Evolutionary conservation across 2,888 invertebrate species (phyloP).

Genomic region (Gasteruption jaculator): DNA sequence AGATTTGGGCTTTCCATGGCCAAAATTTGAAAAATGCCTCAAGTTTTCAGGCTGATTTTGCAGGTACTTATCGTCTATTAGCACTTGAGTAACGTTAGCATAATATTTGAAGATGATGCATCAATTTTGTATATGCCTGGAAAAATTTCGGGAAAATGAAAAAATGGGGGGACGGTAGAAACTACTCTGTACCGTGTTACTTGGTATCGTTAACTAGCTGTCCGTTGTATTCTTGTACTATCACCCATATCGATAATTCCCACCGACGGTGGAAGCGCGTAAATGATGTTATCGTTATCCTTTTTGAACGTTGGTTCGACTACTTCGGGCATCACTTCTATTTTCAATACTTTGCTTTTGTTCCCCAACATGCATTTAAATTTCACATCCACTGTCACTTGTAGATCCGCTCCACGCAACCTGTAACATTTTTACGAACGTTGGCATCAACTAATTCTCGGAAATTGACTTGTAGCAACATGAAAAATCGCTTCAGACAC

Average conservation of each 20-base stretch:
- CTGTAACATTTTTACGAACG: too few relatives aligned
- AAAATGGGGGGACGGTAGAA: too few relatives aligned
- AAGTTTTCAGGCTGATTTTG: too few relatives aligned
- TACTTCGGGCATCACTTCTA: conserved; percentile 58
- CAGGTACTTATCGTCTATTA: too few relatives aligned
- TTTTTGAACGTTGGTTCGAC: conserved; percentile 54
- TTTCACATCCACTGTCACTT: conserved; percentile 68
- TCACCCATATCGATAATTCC: conserved; percentile 52
- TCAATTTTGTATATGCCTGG: neutral
- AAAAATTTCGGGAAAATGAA: conserved; percentile 1
- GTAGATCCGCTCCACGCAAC: conserved; percentile 65
- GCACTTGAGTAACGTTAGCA: too few relatives aligned
- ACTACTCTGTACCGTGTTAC: neutral
- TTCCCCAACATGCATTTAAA: conserved; percentile 83
- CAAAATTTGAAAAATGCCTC: too few relatives aligned
- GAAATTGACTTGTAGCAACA: too few relatives aligned
- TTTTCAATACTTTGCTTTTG: conserved; percentile 62
- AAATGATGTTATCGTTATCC: conserved; percentile 53
- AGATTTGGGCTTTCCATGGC: neutral
- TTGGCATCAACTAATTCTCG: too few relatives aligned
- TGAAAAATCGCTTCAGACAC: conserved; percentile 42
- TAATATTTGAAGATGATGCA: too few relatives aligned
- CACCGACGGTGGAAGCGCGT: conserved; percentile 54
- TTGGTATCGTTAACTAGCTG: conserved; percentile 47
- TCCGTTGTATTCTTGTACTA: conserved; percentile 49